Evolutionary conservation across 2,888 invertebrate species (phyloP).

Genomic region (Melanargia galathea): DNA sequence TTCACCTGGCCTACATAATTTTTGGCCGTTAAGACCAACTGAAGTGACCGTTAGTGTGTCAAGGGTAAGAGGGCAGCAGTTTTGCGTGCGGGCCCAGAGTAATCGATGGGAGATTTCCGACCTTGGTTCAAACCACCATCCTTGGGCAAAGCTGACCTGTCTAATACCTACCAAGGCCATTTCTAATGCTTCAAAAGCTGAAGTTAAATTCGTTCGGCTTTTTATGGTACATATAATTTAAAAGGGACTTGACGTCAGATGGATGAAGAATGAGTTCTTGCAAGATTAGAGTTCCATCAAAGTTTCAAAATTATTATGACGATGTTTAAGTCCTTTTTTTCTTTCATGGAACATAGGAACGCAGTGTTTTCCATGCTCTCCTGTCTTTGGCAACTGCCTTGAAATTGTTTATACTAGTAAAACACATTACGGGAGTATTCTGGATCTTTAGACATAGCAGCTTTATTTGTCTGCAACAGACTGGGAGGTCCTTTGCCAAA

Average conservation of each 20-base stretch:
- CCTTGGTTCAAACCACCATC: constrained; percentile 70
- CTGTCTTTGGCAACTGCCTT: no score
- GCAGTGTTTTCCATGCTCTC: no score
- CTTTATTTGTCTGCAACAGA: no score
- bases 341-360: no score
- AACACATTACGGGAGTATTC: no score
- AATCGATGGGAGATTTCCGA: constrained; percentile 79
- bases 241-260: not conserved
- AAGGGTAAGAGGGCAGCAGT: constrained; percentile 70
- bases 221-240: constrained; percentile 1
- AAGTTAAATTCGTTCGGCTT: constrained; percentile 7
- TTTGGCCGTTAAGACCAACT: constrained; percentile 53
- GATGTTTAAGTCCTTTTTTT: no score
- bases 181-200: constrained; percentile 5
- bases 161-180: constrained; percentile 54
- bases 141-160: constrained; percentile 68
- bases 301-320: no score
- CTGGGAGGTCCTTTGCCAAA: no score
- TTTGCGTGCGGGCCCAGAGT: constrained; percentile 70
- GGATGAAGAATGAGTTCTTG: no score
- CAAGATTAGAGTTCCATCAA: no score
- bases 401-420: no score
- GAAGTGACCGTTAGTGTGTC: constrained; percentile 74
- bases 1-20: constrained; percentile 67
- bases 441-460: no score